A percentile compares a stretch with the other conserved stretches of the same genome.
phyloP scores from a whole-genome alignment of 2,888 invertebrate genomes.

The Torymus auratus region DNA sequence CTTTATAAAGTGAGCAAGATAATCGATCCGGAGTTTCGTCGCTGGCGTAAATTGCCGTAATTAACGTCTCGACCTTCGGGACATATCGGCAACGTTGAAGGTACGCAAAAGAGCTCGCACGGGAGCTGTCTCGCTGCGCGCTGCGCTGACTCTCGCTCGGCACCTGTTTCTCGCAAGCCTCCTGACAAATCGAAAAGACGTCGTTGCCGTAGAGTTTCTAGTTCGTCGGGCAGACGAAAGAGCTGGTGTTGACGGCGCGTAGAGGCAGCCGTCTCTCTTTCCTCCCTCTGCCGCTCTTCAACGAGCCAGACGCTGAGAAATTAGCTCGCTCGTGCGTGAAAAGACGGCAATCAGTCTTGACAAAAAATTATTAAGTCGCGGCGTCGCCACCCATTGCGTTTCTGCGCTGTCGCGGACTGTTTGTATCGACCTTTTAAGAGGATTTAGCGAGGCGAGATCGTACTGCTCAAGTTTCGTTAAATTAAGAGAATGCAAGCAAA shows the following conservation, averaged over 20 bases:
- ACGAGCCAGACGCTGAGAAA: slow-evolving; percentile 38
- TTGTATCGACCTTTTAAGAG: no score
- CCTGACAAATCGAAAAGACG: slow-evolving; percentile 52
- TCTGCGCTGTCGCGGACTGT: neutral
- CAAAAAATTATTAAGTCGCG: slow-evolving; percentile 33
- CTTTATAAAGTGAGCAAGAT: slow-evolving; percentile 35
- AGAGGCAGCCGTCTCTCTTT: neutral
- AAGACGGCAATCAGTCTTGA: slow-evolving; percentile 32
- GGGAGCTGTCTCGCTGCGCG: neutral
- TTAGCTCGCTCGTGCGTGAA: slow-evolving; percentile 48
- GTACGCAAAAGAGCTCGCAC: neutral
- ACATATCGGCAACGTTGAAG: neutral
- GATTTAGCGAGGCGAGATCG: no score
- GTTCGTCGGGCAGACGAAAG: slow-evolving; percentile 11
- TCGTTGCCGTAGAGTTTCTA: slow-evolving; percentile 36
- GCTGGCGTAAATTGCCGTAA: slow-evolving; percentile 30
- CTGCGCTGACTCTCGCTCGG: neutral
- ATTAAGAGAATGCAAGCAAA: no score
- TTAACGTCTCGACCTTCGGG: slow-evolving; percentile 25
- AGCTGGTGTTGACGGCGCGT: no score
- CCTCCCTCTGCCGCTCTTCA: neutral
- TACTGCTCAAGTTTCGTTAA: no score
- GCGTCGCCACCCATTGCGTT: neutral
- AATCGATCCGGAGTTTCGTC: slow-evolving; percentile 10
- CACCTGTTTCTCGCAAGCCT: slow-evolving; percentile 32